phyloP scores from a whole-genome alignment of 2,888 invertebrate genomes.

The Morinoia aosen region DNA sequence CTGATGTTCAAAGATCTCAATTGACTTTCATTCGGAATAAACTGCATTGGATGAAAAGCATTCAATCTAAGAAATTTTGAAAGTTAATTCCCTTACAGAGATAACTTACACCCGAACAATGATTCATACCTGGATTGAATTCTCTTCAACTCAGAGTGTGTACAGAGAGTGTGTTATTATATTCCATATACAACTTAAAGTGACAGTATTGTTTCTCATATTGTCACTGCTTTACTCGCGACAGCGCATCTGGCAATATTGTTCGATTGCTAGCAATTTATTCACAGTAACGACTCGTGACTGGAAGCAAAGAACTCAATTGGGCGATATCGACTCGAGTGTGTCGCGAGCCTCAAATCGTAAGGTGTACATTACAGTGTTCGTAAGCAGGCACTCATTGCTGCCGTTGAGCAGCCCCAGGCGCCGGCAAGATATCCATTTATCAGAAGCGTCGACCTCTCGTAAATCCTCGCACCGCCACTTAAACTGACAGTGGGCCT shows the following conservation, averaged over 20 bases:
- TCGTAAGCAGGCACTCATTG: not conserved
- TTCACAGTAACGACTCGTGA: slow-evolving; percentile 4
- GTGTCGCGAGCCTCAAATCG: not conserved
- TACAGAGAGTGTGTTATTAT: not conserved
- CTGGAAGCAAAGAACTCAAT: slow-evolving; percentile 21
- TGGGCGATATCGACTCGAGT: not conserved
- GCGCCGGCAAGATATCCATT: not conserved
- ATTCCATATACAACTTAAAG: not conserved
- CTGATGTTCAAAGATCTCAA: too few relatives aligned
- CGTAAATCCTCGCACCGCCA: not conserved
- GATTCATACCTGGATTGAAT: too few relatives aligned
- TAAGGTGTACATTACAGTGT: not conserved
- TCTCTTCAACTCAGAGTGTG: too few relatives aligned
- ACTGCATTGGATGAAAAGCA: too few relatives aligned
- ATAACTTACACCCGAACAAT: too few relatives aligned
- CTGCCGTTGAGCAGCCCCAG: not conserved
- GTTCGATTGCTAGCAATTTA: not conserved
- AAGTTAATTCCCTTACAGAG: too few relatives aligned
- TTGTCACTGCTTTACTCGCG: not conserved
- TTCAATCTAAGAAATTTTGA: too few relatives aligned
- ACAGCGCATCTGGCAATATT: not conserved
- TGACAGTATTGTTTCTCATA: not conserved
- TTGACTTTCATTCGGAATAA: too few relatives aligned
- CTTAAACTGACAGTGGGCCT: slow-evolving; percentile 38
- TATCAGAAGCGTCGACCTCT: not conserved